Conservation (phyloP, 2,797 vertebrate genomes). For the Molossus alvarezi region DNA sequence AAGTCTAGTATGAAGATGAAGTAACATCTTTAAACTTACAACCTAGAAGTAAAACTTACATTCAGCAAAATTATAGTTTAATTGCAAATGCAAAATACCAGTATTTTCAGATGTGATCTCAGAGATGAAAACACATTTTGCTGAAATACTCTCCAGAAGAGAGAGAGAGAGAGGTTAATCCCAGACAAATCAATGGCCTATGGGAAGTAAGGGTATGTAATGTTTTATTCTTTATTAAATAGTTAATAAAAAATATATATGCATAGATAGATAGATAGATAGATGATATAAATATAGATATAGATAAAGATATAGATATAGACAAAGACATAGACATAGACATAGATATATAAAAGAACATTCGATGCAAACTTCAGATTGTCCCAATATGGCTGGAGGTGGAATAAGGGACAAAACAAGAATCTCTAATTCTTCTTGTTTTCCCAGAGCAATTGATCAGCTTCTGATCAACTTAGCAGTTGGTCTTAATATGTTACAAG, state of each 20-base stretch:
- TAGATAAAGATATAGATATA: too few relatives aligned
- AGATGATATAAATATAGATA: too few relatives aligned
- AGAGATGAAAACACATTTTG: not conserved
- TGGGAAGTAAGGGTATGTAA: not conserved
- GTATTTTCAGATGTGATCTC: not conserved
- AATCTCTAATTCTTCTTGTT: not conserved
- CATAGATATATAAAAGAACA: not conserved
- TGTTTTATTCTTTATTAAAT: not conserved
- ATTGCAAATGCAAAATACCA: not conserved
- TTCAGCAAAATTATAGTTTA: conserved; percentile 18
- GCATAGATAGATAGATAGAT: too few relatives aligned
- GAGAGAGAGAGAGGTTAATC: not conserved
- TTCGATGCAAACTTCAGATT: not conserved
- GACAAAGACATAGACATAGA: too few relatives aligned
- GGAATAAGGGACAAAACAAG: not conserved
- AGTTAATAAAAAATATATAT: not conserved
- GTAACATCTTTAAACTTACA: conserved; percentile 24
- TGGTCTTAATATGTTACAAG: not conserved
- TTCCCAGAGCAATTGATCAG: not conserved
- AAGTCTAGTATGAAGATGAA: not conserved
- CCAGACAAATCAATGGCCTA: not conserved
- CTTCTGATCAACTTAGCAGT: not conserved
- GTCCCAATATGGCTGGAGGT: not conserved
- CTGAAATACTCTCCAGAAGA: conserved; percentile 9
- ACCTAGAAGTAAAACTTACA: not conserved